Conservation (phyloP, 2,888 invertebrate genomes). For the Sycophila texana region DNA sequence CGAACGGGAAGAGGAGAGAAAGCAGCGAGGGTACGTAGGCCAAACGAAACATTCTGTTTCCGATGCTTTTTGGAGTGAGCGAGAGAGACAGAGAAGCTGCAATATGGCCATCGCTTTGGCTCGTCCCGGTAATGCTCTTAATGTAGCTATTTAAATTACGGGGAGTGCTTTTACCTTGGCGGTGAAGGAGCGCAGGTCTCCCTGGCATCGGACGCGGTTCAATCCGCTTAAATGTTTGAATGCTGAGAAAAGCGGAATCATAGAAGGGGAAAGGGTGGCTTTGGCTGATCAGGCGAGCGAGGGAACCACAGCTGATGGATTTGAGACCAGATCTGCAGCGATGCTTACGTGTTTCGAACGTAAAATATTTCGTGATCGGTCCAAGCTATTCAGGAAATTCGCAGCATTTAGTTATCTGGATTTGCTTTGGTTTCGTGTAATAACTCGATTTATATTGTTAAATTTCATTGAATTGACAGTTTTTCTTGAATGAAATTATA, state of each 20-base stretch:
- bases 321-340: too few relatives aligned
- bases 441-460: background rate
- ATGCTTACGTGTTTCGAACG: too few relatives aligned
- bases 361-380: too few relatives aligned
- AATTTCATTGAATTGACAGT: background rate
- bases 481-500: background rate
- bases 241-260: background rate
- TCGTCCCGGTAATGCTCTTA: constrained; percentile 29
- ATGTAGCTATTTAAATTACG: constrained; percentile 45
- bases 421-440: too few relatives aligned
- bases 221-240: constrained; percentile 44
- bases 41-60: constrained; percentile 22
- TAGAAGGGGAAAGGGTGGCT: background rate
- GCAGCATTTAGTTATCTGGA: too few relatives aligned
- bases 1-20: background rate
- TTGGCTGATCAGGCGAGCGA: background rate
- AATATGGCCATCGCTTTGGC: constrained; percentile 27
- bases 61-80: background rate
- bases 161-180: constrained; percentile 21
- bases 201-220: constrained; percentile 23
- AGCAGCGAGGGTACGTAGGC: background rate
- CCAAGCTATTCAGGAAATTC: too few relatives aligned
- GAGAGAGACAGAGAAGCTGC: background rate
- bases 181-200: background rate
- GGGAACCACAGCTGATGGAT: too few relatives aligned